Evolutionary conservation across 2,113 vertebrate species (phyloP).

Genomic region (Sander vitreus): DNA sequence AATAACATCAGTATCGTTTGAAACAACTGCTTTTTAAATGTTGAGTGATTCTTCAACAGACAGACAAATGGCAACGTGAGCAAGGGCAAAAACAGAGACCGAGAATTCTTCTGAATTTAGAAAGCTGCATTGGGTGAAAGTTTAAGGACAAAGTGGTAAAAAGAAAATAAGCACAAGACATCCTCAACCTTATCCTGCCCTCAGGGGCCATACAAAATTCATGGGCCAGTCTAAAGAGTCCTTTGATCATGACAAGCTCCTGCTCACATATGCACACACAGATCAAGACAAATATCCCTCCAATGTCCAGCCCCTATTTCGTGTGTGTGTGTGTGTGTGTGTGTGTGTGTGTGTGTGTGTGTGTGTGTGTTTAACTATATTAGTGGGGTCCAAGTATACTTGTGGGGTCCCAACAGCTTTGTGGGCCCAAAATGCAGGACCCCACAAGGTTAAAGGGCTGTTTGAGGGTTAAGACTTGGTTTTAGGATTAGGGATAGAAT

Average conservation of each 20-base stretch:
- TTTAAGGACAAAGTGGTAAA: background rate
- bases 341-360: too few species aligned
- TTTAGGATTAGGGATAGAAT: too few species aligned
- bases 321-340: too few species aligned
- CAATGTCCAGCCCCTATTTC: conserved; percentile 17
- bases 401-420: too few species aligned
- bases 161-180: conserved; percentile 4
- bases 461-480: too few species aligned
- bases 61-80: background rate
- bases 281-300: conserved; percentile 1
- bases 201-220: conserved; percentile 29
- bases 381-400: too few species aligned
- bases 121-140: background rate
- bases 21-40: background rate
- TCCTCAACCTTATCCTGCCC: background rate
- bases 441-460: too few species aligned
- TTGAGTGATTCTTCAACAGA: background rate
- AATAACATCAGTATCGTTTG: conserved; percentile 11
- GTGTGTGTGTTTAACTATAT: too few species aligned
- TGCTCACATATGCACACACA: conserved; percentile 16
- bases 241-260: conserved; percentile 29
- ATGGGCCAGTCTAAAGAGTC: conserved; percentile 1
- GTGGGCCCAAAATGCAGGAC: too few species aligned
- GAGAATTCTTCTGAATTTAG: background rate
- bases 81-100: background rate